phyloP scores from a whole-genome alignment of 2,797 vertebrate genomes.

The Tokudaia muenninki region DNA sequence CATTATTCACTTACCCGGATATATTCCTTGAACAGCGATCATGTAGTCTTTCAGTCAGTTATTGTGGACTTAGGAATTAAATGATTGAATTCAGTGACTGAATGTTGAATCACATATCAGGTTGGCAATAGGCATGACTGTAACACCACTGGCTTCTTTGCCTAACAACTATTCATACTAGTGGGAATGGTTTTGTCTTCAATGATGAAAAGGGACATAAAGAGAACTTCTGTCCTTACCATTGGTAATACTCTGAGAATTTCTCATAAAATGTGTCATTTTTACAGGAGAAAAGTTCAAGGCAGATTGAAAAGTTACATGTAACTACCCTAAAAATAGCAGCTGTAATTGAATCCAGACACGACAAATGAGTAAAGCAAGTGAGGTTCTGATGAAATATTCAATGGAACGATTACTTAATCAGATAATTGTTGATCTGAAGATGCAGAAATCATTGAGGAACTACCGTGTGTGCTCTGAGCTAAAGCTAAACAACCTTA shows the following conservation, averaged over 20 bases:
- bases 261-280: background rate
- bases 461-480: background rate
- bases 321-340: conserved; percentile 50
- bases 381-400: conserved; percentile 72
- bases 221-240: background rate
- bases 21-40: background rate
- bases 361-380: conserved; percentile 65
- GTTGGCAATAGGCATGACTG: conserved; percentile 16
- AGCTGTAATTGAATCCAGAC: conserved; percentile 5
- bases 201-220: background rate
- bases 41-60: background rate
- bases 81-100: background rate
- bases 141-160: background rate
- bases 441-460: background rate
- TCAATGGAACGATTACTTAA: conserved; percentile 75
- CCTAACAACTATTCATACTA: background rate
- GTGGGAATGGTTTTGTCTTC: conserved; percentile 19
- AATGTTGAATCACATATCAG: conserved; percentile 17
- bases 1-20: background rate
- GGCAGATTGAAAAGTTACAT: conserved; percentile 50
- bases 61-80: background rate
- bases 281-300: conserved; percentile 41
- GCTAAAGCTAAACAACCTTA: conserved; percentile 19
- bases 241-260: background rate
- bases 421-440: conserved; percentile 46